Conservation (phyloP, 2,113 vertebrate species). For the Cariama cristata region DNA sequence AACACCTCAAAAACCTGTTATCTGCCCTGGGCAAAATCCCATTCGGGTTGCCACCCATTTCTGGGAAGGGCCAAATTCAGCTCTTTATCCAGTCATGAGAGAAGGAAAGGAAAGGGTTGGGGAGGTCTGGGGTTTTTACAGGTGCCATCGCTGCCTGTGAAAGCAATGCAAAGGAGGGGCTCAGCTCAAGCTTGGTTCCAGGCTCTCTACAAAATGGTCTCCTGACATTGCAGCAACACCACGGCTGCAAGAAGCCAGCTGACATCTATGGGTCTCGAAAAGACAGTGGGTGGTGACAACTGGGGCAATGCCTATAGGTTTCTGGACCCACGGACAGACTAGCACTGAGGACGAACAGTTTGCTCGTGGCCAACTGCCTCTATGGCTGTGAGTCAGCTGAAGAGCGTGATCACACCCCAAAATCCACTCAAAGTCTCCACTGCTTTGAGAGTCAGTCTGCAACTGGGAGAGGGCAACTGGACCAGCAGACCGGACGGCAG, state of each 20-base stretch:
- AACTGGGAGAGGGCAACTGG: neutral
- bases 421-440: neutral
- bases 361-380: neutral
- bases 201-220: neutral
- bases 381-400: neutral
- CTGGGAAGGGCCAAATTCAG: neutral
- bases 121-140: neutral
- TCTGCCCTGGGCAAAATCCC: neutral
- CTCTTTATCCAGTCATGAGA: neutral
- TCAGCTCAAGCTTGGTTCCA: neutral
- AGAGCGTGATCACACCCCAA: neutral
- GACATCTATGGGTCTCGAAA: neutral
- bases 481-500: neutral
- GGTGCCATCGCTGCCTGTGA: neutral
- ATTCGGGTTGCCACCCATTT: neutral
- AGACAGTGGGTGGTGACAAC: neutral
- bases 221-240: neutral
- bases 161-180: neutral
- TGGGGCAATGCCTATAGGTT: accelerated
- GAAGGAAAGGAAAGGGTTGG: neutral
- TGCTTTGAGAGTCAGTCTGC: neutral
- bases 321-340: neutral
- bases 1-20: neutral
- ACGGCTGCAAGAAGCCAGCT: neutral
- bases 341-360: neutral